A percentile compares a stretch with the other conserved stretches of the same genome.
These are phyloP conservation scores for Metalampra italica DNA, from an alignment of 2,888 invertebrate species.

Conservation along the genomic window DNA sequence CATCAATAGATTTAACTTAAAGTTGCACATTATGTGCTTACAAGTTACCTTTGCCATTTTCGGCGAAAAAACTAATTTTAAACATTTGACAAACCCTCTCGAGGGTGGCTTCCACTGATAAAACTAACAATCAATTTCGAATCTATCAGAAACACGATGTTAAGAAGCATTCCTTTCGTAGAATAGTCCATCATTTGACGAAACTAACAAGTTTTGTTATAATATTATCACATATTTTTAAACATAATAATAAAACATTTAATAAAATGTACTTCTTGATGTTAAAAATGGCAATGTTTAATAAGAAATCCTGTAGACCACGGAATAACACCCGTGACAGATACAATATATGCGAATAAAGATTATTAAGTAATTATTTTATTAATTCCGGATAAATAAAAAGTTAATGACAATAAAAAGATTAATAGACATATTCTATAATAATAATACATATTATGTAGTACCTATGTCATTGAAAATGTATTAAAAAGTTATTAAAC, in stretches of 20 bases:
- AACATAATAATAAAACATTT: background rate
- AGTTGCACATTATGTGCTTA: constrained; percentile 62
- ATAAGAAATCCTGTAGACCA: too few relatives aligned
- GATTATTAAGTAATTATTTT: constrained; percentile 10
- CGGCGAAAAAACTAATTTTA: constrained; percentile 38
- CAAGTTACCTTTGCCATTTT: constrained; percentile 40
- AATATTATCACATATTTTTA: constrained; percentile 5
- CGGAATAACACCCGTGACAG: background rate
- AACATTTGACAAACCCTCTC: constrained; percentile 41
- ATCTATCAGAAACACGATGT: constrained; percentile 62
- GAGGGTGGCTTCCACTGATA: constrained; percentile 47
- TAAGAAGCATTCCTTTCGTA: constrained; percentile 5
- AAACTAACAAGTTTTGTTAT: constrained; percentile 3
- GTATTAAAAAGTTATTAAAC: constrained; percentile 18
- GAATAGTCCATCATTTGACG: constrained; percentile 1
- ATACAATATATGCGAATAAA: constrained; percentile 19
- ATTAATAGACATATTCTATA: background rate
- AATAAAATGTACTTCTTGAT: background rate
- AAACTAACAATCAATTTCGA: constrained; percentile 72
- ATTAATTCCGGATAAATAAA: background rate
- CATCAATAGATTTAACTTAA: constrained; percentile 45
- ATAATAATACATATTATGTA: too few relatives aligned
- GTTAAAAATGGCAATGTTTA: background rate
- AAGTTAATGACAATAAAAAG: background rate
- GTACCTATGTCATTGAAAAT: background rate